phyloP scores from a whole-genome alignment of 2,888 invertebrate species.

The Serrognathus titanus region DNA sequence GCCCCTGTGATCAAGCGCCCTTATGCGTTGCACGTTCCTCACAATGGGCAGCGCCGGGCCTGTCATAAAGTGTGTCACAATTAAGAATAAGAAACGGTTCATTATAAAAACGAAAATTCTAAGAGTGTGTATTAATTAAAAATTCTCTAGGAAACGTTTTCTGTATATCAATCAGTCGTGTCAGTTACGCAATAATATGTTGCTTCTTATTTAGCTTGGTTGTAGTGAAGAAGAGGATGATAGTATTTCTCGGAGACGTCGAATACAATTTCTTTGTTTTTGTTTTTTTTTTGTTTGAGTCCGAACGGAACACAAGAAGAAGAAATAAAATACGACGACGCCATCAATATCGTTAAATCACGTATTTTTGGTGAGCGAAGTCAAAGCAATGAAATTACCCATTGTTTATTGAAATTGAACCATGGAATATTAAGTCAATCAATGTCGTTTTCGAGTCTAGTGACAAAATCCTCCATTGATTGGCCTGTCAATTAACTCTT shows the following conservation, averaged over 20 bases:
- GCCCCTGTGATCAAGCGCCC: no score
- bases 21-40: no score
- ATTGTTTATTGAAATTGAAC: constrained; percentile 50
- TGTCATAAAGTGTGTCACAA: no score
- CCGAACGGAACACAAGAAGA: neutral
- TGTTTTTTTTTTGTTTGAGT: neutral
- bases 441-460: constrained; percentile 45
- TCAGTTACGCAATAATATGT: no score
- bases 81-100: no score
- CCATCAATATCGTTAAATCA: constrained; percentile 34
- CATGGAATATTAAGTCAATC: constrained; percentile 50
- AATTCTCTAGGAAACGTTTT: no score
- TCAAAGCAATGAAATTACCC: constrained; percentile 38
- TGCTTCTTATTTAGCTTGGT: no score
- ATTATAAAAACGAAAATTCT: no score
- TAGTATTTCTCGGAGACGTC: neutral
- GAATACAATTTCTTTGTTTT: neutral
- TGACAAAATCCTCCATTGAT: constrained; percentile 51
- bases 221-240: no score
- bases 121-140: no score
- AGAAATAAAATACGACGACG: neutral
- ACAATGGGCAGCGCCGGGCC: no score
- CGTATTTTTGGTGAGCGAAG: constrained; percentile 37
- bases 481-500: constrained; percentile 51
- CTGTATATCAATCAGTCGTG: no score